Conservation (phyloP, 1,140 invertebrate species). For the Drosophila ananassae region DNA sequence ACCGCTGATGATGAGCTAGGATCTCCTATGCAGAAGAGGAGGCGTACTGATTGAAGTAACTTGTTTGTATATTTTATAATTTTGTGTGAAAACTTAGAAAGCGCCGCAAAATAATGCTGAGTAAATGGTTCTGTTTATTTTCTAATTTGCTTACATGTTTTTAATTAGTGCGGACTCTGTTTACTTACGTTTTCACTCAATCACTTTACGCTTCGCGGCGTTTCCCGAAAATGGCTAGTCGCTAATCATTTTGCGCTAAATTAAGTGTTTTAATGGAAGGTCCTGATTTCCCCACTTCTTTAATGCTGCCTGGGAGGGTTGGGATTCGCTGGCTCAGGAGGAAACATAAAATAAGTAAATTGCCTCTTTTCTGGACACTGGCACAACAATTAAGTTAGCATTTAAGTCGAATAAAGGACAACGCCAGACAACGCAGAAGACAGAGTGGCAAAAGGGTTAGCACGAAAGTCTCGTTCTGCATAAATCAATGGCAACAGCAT, state of each 20-base stretch:
- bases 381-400: constrained; percentile 78
- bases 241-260: constrained; percentile 70
- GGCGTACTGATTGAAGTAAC: neutral
- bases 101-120: neutral
- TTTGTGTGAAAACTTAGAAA: neutral
- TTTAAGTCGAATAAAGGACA: constrained; percentile 66
- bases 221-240: constrained; percentile 23
- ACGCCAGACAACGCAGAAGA: constrained; percentile 13
- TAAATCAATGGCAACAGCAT: constrained; percentile 82
- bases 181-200: constrained; percentile 34
- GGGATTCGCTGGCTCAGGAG: constrained; percentile 24
- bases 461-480: constrained; percentile 37
- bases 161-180: constrained; percentile 29
- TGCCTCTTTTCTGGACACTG: constrained; percentile 64
- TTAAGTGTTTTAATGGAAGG: constrained; percentile 71
- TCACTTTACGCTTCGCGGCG: constrained; percentile 21
- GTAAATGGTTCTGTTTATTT: constrained; percentile 3
- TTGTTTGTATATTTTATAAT: neutral
- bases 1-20: neutral
- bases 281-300: constrained; percentile 27
- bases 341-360: constrained; percentile 55
- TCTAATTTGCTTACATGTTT: constrained; percentile 26
- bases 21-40: neutral
- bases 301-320: constrained; percentile 36
- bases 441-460: constrained; percentile 17